Evolutionary conservation across 2,888 invertebrate genomes (phyloP), one percentile per base, ranked within the genome.

Genomic region (Crematogaster levior): DNA sequence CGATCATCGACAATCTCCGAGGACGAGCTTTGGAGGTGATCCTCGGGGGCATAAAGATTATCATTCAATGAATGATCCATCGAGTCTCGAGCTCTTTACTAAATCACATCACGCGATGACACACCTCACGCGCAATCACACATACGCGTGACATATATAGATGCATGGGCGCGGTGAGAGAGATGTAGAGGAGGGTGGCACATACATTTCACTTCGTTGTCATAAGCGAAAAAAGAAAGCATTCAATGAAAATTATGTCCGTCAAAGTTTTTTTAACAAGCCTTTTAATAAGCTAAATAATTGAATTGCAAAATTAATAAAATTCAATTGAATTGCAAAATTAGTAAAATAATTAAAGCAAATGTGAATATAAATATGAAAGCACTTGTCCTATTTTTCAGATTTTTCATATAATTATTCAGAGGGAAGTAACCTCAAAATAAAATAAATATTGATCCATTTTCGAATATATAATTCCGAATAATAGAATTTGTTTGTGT

Each of bases 51-150:
- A 73, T 66, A 80, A 73, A 88, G 88, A 92, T 92, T 92, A 92
- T 89, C 91, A 92, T 92, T 92, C 89, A 92, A 92, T 92, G 88
- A 91, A 90, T 89, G 89, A 92, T 92, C 91, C 90, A 90, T 90
- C 91, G 89, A 85, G 83, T 84, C 89, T 70, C 66, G 83, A 82
- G 86, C 82, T 84, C 89, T 85, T 90, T 86, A 81, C 87, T 91
- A 90, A 91, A 91, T 91, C 90, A 91, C 88, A 86, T 81, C 77
- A 84, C 80, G 81, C 85, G 85, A 68, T 79, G 84, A 83, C 84
- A 82, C 84, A 72, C 72, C 80, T 65, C 43, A 63, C 48, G 65
- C 61, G 80, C 40, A 72, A 73, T 80, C 72, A 80, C 72, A 65
- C 58, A 65, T 68, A 65, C 72, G 81, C 21, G 77, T 10, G 51